Conservation (phyloP, 64 coral and sea anemone genomes). For the Platygyra sinensis region DNA sequence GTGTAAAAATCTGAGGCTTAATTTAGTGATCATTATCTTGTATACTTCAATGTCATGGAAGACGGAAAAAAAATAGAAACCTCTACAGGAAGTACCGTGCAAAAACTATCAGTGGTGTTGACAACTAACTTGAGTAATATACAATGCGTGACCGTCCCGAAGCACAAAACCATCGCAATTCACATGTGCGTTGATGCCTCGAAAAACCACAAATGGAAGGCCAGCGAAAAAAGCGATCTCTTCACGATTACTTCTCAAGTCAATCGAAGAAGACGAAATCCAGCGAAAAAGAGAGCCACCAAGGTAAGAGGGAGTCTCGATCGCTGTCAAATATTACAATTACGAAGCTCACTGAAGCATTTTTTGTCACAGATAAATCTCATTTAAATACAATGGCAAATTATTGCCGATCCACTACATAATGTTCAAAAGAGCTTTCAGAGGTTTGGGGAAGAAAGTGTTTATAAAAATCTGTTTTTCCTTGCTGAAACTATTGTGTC, state of each 20-base stretch:
- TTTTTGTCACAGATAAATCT: not conserved
- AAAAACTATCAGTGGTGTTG: conserved; percentile 23
- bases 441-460: conserved; percentile 9
- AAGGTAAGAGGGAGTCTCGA: too few relatives aligned
- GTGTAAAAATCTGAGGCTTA: too few relatives aligned
- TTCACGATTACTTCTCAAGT: not conserved
- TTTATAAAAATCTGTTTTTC: conserved; percentile 8
- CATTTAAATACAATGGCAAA: not conserved
- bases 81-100: not conserved
- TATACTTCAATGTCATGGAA: too few relatives aligned
- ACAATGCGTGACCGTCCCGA: too few relatives aligned
- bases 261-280: conserved; percentile 2
- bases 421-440: conserved; percentile 10
- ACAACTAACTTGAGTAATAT: not conserved
- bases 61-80: too few relatives aligned
- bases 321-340: too few relatives aligned
- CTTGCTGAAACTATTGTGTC: conserved; percentile 18
- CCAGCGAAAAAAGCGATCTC: too few relatives aligned
- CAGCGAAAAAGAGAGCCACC: too few relatives aligned
- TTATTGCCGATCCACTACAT: not conserved
- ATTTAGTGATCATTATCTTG: too few relatives aligned
- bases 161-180: too few relatives aligned
- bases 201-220: too few relatives aligned
- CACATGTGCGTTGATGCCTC: not conserved
- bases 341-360: conserved; percentile 8